Percentiles rank a stretch among this genome's conserved stretches.
phyloP scores from a whole-genome alignment of 2,113 vertebrate species.

The Rhadina sibilatrix region DNA sequence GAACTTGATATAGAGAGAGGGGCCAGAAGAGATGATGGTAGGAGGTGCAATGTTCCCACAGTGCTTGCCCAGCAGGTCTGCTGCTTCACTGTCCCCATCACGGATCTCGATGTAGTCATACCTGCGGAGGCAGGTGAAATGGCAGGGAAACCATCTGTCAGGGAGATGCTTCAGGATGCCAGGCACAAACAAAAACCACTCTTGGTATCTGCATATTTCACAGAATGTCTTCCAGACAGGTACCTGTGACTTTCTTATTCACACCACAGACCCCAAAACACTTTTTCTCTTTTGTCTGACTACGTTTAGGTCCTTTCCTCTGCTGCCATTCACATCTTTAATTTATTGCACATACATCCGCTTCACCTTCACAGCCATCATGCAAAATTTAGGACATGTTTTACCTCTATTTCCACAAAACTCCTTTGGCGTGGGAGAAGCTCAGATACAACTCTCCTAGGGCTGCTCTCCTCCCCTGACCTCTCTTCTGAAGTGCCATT shows the following conservation, averaged over 20 bases:
- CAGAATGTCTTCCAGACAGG: not conserved
- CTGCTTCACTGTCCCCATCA: conserved; percentile 87
- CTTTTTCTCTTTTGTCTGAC: not conserved
- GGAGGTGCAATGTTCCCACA: conserved; percentile 97
- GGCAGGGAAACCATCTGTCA: not conserved
- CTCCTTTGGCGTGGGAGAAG: not conserved
- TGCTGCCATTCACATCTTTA: not conserved
- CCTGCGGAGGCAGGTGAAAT: conserved; percentile 70
- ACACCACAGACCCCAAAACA: not conserved
- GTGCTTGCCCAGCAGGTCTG: conserved; percentile 93
- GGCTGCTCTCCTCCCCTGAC: not conserved
- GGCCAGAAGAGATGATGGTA: conserved; percentile 93
- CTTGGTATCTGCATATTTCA: not conserved
- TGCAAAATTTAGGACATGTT: not conserved
- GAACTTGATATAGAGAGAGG: conserved; percentile 92
- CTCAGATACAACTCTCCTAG: not conserved
- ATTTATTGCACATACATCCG: not conserved
- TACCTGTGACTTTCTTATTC: not conserved
- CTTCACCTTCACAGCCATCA: not conserved
- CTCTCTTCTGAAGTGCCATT: not conserved
- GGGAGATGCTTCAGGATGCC: not conserved
- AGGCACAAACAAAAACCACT: not conserved
- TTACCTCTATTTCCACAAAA: not conserved
- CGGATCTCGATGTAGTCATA: conserved; percentile 98
- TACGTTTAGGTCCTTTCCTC: not conserved